Evolutionary conservation across 1,140 invertebrate genomes (phyloP).

Genomic region (Ruditapes philippinarum): DNA sequence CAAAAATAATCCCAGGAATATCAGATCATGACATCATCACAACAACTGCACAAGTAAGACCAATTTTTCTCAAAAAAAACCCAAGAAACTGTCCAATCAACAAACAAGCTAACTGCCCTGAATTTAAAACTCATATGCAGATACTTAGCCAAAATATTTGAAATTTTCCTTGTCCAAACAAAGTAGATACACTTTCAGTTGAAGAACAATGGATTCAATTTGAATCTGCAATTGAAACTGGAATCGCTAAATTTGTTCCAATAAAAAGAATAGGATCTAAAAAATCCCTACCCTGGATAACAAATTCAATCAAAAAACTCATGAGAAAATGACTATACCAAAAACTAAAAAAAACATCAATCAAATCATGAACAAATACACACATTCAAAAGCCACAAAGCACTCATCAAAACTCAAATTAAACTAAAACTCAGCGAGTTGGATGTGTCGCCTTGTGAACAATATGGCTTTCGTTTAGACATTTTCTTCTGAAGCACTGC

Average conservation of each 20-base stretch:
- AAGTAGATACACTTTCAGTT: not conserved
- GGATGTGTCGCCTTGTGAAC: no score
- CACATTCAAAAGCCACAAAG: not conserved
- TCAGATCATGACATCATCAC: no score
- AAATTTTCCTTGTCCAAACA: no score
- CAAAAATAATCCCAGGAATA: no score
- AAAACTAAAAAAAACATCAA: constrained; percentile 14
- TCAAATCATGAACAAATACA: not conserved
- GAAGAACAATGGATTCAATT: not conserved
- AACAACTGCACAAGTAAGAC: no score
- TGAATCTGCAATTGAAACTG: no score
- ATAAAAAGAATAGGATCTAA: no score
- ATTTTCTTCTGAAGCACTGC: no score
- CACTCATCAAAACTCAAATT: no score
- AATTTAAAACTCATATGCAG: constrained; percentile 24
- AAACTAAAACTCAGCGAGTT: no score
- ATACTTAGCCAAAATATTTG: not conserved
- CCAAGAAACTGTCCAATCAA: not conserved
- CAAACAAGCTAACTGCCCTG: constrained; percentile 5
- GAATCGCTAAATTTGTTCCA: no score
- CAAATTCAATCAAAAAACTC: not conserved
- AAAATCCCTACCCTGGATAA: constrained; percentile 8
- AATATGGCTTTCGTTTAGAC: no score
- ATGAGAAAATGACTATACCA: constrained; percentile 3
- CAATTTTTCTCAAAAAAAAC: not conserved